Conservation (phyloP, 2,113 vertebrate genomes). For the Aleadryas rufinucha region DNA sequence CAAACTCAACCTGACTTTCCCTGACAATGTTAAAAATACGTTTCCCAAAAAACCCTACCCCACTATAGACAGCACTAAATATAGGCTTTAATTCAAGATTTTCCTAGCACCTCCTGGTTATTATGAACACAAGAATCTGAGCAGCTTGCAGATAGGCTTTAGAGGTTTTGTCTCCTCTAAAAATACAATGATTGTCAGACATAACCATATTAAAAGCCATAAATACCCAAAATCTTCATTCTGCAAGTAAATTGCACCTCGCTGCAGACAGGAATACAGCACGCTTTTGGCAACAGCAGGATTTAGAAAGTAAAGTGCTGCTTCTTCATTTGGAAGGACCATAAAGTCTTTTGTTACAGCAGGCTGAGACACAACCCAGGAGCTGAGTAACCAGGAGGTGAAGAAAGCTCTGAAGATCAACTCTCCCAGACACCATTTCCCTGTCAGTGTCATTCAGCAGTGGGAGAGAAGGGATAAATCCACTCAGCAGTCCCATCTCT, state of each 20-base stretch:
- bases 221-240: not conserved
- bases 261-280: not conserved
- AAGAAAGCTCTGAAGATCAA: not conserved
- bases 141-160: constrained; percentile 9
- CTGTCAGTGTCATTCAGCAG: not conserved
- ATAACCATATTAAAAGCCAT: not conserved
- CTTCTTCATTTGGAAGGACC: not conserved
- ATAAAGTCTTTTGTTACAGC: not conserved
- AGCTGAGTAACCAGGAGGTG: not conserved
- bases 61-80: not conserved
- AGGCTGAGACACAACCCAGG: not conserved
- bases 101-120: not conserved
- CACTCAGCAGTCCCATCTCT: not conserved
- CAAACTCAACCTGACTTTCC: not conserved
- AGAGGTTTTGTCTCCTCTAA: constrained; percentile 10
- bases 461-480: not conserved
- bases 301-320: not conserved
- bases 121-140: not conserved
- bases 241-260: not conserved
- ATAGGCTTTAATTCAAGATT: constrained; percentile 24
- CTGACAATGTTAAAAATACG: not conserved
- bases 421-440: not conserved
- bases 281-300: not conserved
- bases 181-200: constrained; percentile 46
- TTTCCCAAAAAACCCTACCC: not conserved